Evolutionary conservation across 2,888 invertebrate species (phyloP), one percentile per base, ranked within the genome.

Genomic region (Harmothoe impar): DNA sequence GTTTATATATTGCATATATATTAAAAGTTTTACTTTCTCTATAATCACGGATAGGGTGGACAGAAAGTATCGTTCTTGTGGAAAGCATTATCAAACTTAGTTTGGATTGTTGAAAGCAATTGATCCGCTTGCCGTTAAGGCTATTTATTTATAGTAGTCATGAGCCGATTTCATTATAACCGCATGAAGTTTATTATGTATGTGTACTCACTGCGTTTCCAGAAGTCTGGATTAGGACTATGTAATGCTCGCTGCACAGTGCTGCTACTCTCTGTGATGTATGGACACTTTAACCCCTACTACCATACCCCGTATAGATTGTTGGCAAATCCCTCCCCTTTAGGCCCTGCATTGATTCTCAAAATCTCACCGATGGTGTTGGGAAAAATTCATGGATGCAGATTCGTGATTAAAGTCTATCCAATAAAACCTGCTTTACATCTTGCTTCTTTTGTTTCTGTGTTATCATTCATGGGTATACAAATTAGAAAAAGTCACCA

Each of bases 291-390:
- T 92, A 94, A 94, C 91, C 94, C 94, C 52, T 93, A 93, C 89
- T 95, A 94, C 92, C 94, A 94, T 62, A 91, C 94, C 10, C 95
- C 95, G 5, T 95, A 93, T 92, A 91, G 95, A 93, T 93, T 95
- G 94, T 25, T 62, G 62, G 62, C 62, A 33, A 77, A 31, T 56
- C 25, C 72, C 43, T 43, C 43, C 15, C 68, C n/a, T 29, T 52
- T 91, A 90, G 52, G 89, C 91, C 7, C 33, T 84, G 51, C 23
- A 35, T 29, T 1, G 29, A 35, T 35, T 62, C n/a, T 81, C 56
- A 51, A 54, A 86, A n/a, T 54, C 51, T 62, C 52, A 7, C 23
- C 23, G 12, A 20, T 43, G 52, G n/a, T 54, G 23, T 56, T 86
- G 29, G 54, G 62, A 86, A 86, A 86, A 52, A 15, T 56, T 62